Percentiles rank a stretch among this genome's conserved stretches.
Conservation (phyloP, 2,113 vertebrate genomes). For the Heptranchias perlo region DNA sequence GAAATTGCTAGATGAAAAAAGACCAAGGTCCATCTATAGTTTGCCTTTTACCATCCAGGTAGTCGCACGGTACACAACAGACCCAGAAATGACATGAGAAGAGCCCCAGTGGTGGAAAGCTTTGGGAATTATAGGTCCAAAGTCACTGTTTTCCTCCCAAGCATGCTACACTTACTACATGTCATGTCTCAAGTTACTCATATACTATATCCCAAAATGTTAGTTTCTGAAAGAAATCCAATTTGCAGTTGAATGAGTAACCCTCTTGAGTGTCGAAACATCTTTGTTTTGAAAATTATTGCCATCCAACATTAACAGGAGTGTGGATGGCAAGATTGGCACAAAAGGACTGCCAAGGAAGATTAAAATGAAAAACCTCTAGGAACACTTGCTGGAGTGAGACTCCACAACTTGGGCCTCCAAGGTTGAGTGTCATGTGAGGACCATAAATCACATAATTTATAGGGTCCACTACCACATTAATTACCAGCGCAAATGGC, state of each 20-base stretch:
- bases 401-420: not conserved
- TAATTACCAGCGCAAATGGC: not conserved
- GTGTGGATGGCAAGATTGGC: not conserved
- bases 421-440: not conserved
- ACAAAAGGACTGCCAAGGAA: not conserved
- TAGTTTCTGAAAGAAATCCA: not conserved
- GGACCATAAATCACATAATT: not conserved
- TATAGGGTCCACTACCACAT: not conserved
- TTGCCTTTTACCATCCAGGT: not conserved
- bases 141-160: not conserved
- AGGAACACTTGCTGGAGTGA: not conserved
- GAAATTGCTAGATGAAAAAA: not conserved
- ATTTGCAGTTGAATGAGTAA: not conserved
- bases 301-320: not conserved
- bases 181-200: not conserved
- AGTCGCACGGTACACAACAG: not conserved
- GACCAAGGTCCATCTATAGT: not conserved
- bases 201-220: not conserved
- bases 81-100: not conserved
- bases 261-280: not conserved
- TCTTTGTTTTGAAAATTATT: not conserved
- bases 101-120: not conserved
- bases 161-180: not conserved
- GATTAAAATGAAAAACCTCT: not conserved
- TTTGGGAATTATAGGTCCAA: not conserved